Conservation (phyloP, 2,797 vertebrate genomes). For the Dicrostonyx torquatus region DNA sequence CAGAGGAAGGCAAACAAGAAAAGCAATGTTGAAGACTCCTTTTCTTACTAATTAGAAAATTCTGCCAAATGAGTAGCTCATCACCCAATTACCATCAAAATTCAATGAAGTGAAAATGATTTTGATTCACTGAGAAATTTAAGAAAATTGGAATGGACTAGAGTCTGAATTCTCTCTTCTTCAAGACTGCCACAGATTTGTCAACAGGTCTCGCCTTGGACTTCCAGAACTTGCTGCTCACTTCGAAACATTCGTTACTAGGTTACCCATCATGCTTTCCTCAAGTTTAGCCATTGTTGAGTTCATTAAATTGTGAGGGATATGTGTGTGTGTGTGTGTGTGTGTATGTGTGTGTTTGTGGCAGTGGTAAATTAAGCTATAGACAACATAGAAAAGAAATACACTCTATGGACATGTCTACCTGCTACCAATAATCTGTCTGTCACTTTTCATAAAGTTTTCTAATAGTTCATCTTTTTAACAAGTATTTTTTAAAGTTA, state of each 20-base stretch:
- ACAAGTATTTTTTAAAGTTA: background rate
- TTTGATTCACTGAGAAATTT: conserved; percentile 67
- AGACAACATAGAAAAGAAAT: conserved; percentile 35
- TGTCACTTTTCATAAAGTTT: conserved; percentile 16
- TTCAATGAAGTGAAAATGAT: conserved; percentile 62
- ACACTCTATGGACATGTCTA: background rate
- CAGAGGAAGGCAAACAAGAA: conserved; percentile 47
- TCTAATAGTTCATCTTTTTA: background rate
- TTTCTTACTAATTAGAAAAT: conserved; percentile 65
- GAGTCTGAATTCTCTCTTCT: conserved; percentile 36
- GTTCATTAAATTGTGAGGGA: background rate
- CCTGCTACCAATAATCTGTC: background rate
- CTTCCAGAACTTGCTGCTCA: background rate
- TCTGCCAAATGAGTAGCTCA: conserved; percentile 67
- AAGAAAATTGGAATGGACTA: conserved; percentile 56
- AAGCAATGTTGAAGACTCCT: conserved; percentile 46
- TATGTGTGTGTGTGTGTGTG: background rate
- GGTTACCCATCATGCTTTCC: background rate
- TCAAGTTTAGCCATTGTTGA: background rate
- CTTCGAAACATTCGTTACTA: background rate
- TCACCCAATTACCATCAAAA: conserved; percentile 58
- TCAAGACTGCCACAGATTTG: background rate
- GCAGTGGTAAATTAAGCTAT: conserved; percentile 13
- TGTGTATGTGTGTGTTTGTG: background rate
- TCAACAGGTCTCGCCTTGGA: background rate